Base-by-base conservation (phyloP, 2,113 vertebrate species). In the Acanthochromis polyacanthus region DNA sequence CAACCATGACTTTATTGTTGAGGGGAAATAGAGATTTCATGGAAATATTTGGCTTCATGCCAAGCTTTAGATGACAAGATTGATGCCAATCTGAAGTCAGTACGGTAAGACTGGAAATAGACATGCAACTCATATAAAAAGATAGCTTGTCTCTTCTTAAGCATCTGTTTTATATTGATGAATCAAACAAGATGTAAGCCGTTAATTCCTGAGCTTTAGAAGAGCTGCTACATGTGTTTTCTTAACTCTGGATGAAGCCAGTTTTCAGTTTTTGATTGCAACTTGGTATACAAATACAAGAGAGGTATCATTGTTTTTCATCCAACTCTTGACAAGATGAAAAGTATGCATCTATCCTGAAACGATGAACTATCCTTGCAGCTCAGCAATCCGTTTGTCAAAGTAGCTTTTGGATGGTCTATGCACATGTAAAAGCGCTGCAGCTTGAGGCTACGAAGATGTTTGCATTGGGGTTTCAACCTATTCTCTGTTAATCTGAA, bases 401-500 rank as follows among this genome's bases (percentile, higher is more conserved):
- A 28, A 55, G 15, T 17, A 4, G 57, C 45, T 28, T 25, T 48
- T 53, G 59, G 19, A 22, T 59, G 22, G 12, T 4, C 43, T 22
- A 15, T 45, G 6, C 61, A 25, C 57, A 64, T 38, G 20, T 25
- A 10, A 43, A 30, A 17, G 51, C 28, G 16, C 8, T 20, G 15
- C 45, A 62, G 53, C 53, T 19, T 51, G 4, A 25, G 60, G 73
- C 53, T 43, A 40, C 23, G 7, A 36, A 59, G 66, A 71, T 59
- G 69, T 79, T 64, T 64, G n/a, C 30, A 58, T 73, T 23, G 51
- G 55, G 50, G 46, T 40, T 15, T 11, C 20, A 80, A 25, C 62
- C 51, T 8, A 30, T 5, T 5, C 48, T 45, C 16, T 0, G 10
- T 36, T 63, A 28, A n/a, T 58, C 38, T 56, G 48, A 56, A 40